Base-by-base conservation (phyloP, 37 sponge, comb jelly and placozoan genomes). In the Tethya wilhelma region DNA sequence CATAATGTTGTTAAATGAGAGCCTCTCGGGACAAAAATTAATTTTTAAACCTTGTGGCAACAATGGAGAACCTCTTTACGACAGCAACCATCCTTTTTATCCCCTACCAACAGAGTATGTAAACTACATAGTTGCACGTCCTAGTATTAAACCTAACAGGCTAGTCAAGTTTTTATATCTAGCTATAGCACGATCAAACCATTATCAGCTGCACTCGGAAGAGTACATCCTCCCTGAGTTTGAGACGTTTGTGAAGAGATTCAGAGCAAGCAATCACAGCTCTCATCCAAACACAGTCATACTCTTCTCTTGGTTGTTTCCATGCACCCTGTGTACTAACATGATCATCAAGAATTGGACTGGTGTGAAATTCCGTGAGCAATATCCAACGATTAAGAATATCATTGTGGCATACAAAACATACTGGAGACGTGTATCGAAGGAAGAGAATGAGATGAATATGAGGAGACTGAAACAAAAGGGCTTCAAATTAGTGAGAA, bases 111-210 rank as follows among this genome's bases (percentile, higher is more conserved):
- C 9, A 26, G 23, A 26, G 28, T 60, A 60, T 23, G 25, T n/a
- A 25, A 60, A 60, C 28, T 60, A 60, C 63, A n/a, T 60, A 14
- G 63, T 60, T 26, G 63, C 63, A 26, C 20, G 63, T 7, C 63
- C 63, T 60, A 7, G 22, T 14, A n/a, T 60, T 49, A 49, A 49
- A 19, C 14, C 53, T 49, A 49, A 49, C 53, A n/a, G n/a, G n/a
- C n/a, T n/a, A n/a, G n/a, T n/a, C n/a, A n/a, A n/a, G n/a, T n/a
- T n/a, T n/a, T n/a, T n/a, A n/a, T n/a, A n/a, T n/a, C n/a, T n/a
- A n/a, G n/a, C n/a, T n/a, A n/a, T n/a, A n/a, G n/a, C n/a, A n/a
- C n/a, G n/a, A n/a, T n/a, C n/a, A n/a, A n/a, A n/a, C n/a, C n/a
- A n/a, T n/a, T n/a, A n/a, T n/a, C n/a, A n/a, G n/a, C 53, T 19